Evolutionary conservation across 2,888 invertebrate species (phyloP).

Genomic region (Rhimphoctona megacephalus): DNA sequence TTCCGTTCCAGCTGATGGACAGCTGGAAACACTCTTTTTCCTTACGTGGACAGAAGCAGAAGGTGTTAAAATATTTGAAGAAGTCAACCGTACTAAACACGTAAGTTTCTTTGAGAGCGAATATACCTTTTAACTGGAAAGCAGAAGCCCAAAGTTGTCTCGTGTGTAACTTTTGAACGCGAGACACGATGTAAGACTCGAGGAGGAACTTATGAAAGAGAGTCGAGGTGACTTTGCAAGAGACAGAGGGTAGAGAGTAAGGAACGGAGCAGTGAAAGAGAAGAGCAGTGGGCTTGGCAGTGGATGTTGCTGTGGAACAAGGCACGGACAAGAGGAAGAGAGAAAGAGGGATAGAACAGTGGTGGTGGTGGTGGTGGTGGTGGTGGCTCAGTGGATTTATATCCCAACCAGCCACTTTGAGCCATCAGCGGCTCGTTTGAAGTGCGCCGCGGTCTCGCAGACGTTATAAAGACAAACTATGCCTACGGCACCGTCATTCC

Average conservation of each 20-base stretch:
- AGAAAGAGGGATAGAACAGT: conserved; percentile 47
- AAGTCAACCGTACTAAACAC: conserved; percentile 10
- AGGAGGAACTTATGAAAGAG: conserved; percentile 51
- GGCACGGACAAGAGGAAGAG: conserved; percentile 54
- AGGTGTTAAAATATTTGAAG: conserved; percentile 14
- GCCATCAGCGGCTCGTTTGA: conserved; percentile 85
- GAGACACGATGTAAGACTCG: conserved; percentile 41
- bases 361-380: conserved; percentile 66
- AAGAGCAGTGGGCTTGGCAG: conserved; percentile 49
- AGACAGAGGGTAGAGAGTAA: conserved; percentile 42
- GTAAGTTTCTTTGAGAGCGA: background rate
- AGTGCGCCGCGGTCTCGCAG: conserved; percentile 83
- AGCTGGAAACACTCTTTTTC: conserved; percentile 2
- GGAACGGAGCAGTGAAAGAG: conserved; percentile 52
- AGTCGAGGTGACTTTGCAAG: conserved; percentile 46
- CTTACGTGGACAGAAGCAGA: background rate
- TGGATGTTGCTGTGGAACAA: conserved; percentile 48
- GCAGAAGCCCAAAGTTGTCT: conserved; percentile 16
- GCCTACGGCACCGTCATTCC: conserved; percentile 84
- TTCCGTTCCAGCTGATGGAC: conserved; percentile 22
- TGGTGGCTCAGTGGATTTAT: conserved; percentile 84
- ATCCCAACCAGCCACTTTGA: conserved; percentile 84
- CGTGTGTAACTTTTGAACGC: conserved; percentile 30
- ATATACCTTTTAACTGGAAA: background rate
- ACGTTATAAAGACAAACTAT: conserved; percentile 85